Evolutionary conservation across 2,113 vertebrate genomes (phyloP).

Genomic region (Labeo catla): DNA sequence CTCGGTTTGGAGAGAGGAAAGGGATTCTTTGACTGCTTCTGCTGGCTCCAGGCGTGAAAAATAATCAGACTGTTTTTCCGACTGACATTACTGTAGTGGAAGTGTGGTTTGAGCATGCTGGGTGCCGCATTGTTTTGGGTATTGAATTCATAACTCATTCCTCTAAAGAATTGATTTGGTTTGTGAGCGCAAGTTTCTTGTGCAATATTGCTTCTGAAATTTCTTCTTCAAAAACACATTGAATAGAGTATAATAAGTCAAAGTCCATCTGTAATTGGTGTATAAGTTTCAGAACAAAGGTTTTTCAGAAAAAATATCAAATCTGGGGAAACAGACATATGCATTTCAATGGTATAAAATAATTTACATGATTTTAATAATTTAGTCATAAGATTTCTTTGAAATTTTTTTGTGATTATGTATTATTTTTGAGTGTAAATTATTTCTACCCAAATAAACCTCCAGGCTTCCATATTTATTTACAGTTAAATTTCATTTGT

Average conservation of each 20-base stretch:
- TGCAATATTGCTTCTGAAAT: neutral
- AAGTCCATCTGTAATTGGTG: neutral
- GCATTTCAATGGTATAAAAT: neutral
- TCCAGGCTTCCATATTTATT: neutral
- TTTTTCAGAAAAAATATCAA: neutral
- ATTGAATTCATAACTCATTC: slow-evolving; percentile 28
- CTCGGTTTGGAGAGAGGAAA: slow-evolving; percentile 52
- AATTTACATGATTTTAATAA: neutral
- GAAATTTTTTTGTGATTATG: too few relatives aligned
- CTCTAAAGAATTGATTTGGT: slow-evolving; percentile 11
- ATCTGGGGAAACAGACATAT: neutral
- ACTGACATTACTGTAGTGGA: slow-evolving; percentile 27
- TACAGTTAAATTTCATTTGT: neutral
- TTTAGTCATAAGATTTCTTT: neutral
- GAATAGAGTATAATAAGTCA: neutral
- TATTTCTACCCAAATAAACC: neutral
- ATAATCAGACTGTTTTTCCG: slow-evolving; percentile 46
- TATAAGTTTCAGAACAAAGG: neutral
- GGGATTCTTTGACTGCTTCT: slow-evolving; percentile 26
- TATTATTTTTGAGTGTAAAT: neutral
- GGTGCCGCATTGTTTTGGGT: slow-evolving; percentile 20
- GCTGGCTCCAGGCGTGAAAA: slow-evolving; percentile 45
- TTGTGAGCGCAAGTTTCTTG: neutral
- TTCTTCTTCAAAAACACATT: neutral
- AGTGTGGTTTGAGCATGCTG: slow-evolving; percentile 24